Evolutionary conservation across 2,797 vertebrate genomes (phyloP).

Genomic region (Xenops minutus): DNA sequence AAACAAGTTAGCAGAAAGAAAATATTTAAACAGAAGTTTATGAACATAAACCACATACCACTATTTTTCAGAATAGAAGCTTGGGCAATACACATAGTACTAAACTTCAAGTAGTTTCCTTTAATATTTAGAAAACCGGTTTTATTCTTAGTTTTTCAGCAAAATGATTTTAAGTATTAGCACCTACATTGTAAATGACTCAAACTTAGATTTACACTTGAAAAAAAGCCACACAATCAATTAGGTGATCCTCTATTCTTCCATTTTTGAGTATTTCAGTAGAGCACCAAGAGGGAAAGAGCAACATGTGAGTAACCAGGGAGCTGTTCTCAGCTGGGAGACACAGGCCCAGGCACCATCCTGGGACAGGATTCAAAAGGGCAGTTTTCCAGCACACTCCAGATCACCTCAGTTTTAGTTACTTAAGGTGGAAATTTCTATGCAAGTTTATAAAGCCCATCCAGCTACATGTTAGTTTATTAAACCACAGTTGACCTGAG

Average conservation of each 20-base stretch:
- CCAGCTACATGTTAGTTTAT: conserved; percentile 63
- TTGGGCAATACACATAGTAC: background rate
- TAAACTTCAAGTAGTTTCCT: background rate
- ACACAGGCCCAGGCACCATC: background rate
- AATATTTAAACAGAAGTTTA: background rate
- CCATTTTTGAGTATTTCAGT: background rate
- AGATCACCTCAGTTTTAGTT: background rate
- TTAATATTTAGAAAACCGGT: conserved; percentile 39
- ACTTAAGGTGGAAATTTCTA: conserved; percentile 45
- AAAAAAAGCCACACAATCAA: background rate
- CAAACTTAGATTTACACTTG: background rate
- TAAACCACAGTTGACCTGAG: conserved; percentile 75
- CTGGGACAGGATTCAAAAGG: background rate
- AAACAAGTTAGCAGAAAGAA: background rate
- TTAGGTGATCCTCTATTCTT: background rate
- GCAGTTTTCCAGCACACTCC: background rate
- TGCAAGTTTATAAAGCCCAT: conserved; percentile 63
- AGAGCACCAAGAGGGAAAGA: conserved; percentile 3
- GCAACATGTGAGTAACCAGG: background rate
- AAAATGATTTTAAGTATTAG: background rate
- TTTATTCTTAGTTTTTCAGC: conserved; percentile 53
- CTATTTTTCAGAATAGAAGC: background rate
- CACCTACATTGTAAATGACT: conserved; percentile 28
- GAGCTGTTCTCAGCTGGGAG: background rate
- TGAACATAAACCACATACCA: background rate